A percentile compares a stretch with the other conserved stretches of the same genome.
Conservation (phyloP, 2,888 invertebrate genomes). For the Dascillus cervinus region DNA sequence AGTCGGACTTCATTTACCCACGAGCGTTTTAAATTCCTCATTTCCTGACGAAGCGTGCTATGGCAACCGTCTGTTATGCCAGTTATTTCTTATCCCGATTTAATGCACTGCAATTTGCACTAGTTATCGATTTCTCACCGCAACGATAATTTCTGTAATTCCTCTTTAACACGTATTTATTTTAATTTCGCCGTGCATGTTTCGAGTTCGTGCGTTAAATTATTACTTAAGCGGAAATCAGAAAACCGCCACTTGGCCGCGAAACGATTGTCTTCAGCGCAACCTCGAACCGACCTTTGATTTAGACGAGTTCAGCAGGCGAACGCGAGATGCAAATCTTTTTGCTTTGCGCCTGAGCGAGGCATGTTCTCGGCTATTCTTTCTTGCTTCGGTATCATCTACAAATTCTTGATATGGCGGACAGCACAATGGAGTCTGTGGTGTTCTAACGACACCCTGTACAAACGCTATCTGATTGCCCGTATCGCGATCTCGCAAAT, state of each 20-base stretch:
- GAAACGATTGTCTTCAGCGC: no score
- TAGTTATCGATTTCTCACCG: slow-evolving; percentile 4
- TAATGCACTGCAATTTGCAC: slow-evolving; percentile 2
- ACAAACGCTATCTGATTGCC: slow-evolving; percentile 38
- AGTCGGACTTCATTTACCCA: slow-evolving; percentile 35
- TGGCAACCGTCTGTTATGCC: slow-evolving; percentile 13
- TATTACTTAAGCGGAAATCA: no score
- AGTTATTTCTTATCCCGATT: slow-evolving; percentile 8
- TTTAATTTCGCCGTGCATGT: no score
- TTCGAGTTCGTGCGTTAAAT: no score
- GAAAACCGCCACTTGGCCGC: no score
- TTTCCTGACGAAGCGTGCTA: slow-evolving; percentile 27
- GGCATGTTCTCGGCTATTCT: slow-evolving; percentile 35
- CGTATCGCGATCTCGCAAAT: slow-evolving; percentile 38
- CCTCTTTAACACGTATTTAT: neutral
- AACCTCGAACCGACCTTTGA: no score
- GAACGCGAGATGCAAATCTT: slow-evolving; percentile 29
- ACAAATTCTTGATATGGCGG: slow-evolving; percentile 37
- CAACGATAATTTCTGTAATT: neutral
- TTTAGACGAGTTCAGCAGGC: no score
- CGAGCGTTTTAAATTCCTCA: slow-evolving; percentile 32
- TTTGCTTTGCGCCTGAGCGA: slow-evolving; percentile 31
- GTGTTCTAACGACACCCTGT: slow-evolving; percentile 41
- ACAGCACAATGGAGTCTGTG: slow-evolving; percentile 40
- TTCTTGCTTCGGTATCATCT: slow-evolving; percentile 36